Percentiles rank a stretch among this genome's conserved stretches.
These are phyloP conservation scores for Gavialis gangeticus DNA, from an alignment of 2,113 vertebrate genomes.

Conservation along the genomic window DNA sequence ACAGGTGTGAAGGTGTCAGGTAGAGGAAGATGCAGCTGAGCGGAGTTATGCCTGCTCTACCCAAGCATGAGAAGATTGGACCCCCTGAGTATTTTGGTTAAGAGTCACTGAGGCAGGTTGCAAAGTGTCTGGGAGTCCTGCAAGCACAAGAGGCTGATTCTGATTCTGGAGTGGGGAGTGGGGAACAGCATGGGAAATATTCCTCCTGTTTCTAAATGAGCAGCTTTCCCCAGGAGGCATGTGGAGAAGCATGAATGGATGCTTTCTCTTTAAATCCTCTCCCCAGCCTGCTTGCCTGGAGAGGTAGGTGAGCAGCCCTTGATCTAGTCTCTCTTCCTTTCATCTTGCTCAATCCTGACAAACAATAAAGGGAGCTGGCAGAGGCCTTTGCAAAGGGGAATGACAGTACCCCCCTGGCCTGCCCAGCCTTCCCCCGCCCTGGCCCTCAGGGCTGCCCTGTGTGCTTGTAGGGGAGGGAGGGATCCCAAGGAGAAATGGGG, in stretches of 20 bases:
- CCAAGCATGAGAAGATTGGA: neutral
- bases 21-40: neutral
- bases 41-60: neutral
- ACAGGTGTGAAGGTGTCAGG: neutral
- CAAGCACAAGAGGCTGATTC: neutral
- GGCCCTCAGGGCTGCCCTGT: neutral
- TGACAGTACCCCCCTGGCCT: neutral
- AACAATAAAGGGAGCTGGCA: neutral
- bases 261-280: conserved; percentile 16
- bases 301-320: conserved; percentile 1
- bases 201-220: conserved; percentile 2
- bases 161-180: neutral
- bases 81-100: neutral
- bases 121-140: neutral
- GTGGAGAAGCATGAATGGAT: neutral
- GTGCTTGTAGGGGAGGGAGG: neutral
- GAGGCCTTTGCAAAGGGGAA: neutral
- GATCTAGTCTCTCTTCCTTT: conserved; percentile 8
- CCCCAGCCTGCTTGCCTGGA: neutral
- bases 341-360: conserved; percentile 22
- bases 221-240: conserved; percentile 27
- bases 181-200: neutral
- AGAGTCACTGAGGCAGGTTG: neutral
- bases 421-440: neutral
- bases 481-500: neutral